phyloP scores from a whole-genome alignment of 2,113 vertebrate species.

The Raja brachyura region DNA sequence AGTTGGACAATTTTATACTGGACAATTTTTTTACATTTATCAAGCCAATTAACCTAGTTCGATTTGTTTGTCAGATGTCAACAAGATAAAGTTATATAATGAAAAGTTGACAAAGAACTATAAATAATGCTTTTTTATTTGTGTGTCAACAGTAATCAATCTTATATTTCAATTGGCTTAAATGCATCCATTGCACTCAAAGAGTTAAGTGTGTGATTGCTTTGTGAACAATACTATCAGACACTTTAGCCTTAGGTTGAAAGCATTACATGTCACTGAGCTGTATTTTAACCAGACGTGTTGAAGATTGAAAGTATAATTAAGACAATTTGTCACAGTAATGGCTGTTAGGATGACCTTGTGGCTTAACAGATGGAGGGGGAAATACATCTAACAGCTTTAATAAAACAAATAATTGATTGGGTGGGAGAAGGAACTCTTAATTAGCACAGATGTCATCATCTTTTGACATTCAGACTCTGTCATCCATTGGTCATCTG shows the following conservation, averaged over 20 bases:
- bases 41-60: no score
- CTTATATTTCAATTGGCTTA: conserved; percentile 6
- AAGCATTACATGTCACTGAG: conserved; percentile 7
- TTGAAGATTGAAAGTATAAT: conserved; percentile 30
- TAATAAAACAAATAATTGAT: conserved; percentile 26
- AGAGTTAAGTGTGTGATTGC: neutral
- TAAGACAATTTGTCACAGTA: conserved; percentile 32
- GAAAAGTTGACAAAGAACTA: neutral
- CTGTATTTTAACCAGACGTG: conserved; percentile 24
- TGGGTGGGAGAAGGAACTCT: neutral
- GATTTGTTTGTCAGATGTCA: neutral
- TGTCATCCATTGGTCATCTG: neutral
- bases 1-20: no score
- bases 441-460: conserved; percentile 13
- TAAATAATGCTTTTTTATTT: neutral
- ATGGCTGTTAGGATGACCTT: conserved; percentile 18
- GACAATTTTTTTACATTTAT: no score
- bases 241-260: conserved; percentile 1
- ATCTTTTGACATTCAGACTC: neutral
- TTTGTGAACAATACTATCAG: neutral
- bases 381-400: neutral
- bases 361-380: conserved; percentile 5
- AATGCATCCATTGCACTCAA: neutral
- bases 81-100: neutral
- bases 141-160: neutral